A percentile compares a stretch with the other conserved stretches of the same genome.
Evolutionary conservation across 2,113 vertebrate genomes (phyloP).

Genomic region (Eulacestoma nigropectus): DNA sequence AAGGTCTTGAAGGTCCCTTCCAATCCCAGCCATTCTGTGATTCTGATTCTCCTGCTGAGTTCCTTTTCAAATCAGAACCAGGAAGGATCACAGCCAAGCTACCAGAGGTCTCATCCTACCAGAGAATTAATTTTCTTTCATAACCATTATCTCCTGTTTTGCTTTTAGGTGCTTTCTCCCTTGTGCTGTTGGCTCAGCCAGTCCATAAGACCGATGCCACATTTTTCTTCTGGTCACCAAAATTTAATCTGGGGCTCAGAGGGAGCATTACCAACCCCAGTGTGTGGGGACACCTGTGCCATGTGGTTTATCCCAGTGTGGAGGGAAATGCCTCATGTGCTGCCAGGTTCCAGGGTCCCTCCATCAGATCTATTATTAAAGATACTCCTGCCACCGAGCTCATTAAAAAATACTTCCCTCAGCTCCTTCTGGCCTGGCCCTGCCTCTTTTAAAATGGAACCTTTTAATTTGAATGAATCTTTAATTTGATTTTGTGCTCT

Average conservation of each 20-base stretch:
- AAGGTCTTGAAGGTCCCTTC: background rate
- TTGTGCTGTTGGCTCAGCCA: background rate
- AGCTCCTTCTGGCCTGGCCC: conserved; percentile 34
- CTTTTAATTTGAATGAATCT: conserved; percentile 74
- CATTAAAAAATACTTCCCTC: conserved; percentile 41
- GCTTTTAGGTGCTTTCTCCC: background rate
- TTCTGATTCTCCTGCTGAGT: background rate
- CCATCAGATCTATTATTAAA: conserved; percentile 44
- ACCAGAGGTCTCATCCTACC: background rate
- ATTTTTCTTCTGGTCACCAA: background rate
- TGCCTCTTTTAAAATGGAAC: conserved; percentile 47
- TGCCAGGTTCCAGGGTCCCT: background rate
- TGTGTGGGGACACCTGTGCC: background rate
- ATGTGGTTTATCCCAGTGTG: background rate
- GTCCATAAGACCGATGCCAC: accelerated
- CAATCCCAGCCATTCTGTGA: background rate
- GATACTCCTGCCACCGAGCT: conserved; percentile 17
- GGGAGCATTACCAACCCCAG: background rate
- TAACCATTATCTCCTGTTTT: background rate
- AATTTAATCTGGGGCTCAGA: background rate
- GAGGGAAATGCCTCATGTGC: background rate
- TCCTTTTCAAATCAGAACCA: background rate
- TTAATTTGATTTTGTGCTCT: conserved; percentile 53
- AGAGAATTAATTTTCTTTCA: background rate
- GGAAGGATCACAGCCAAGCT: background rate